Base-by-base conservation (phyloP, 2,797 vertebrate species). In the Halcyon badia region DNA sequence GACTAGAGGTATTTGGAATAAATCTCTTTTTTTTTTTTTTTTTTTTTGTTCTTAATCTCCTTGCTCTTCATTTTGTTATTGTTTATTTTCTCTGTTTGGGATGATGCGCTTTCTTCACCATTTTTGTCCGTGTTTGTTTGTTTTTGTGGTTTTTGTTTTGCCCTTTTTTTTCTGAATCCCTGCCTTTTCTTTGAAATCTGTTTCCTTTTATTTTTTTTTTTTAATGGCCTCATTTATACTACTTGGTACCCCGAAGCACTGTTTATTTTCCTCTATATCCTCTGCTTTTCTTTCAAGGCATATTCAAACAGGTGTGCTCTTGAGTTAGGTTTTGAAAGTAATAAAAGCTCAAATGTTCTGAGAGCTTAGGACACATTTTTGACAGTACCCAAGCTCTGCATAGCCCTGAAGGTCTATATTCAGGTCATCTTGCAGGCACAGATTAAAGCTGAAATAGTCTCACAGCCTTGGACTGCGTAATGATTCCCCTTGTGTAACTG, bases 361-460 rank as follows among this genome's bases (percentile, higher is more conserved):
- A 71, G 88, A 75, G 70, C 5, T 69, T 49, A 65, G 20, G 61
- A 77, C 52, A 54, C 33, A 64, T 39, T 87, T 81, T n/a, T 90
- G 51, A 19, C 14, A 41, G 39, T 52, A 30, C 33, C 56, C 22
- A 68, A 56, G 72, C 42, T 90, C 22, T 35, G n/a, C 1, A 0
- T 28, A 84, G 88, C 56, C 30, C 48, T 5, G 2, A 68, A 58
- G 57, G 28, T 52, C 54, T 82, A 51, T 79, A 64, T 72, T 93
- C 42, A 60, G 31, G 39, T 82, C 54, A 14, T 73, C 49, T 62
- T 60, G 28, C 68, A 91, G 93, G 25, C 76, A 79, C 46, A 72
- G 66, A 84, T 93, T 70, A 89, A 86, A 75, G 51, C 89, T 89
- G 71, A 91, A 89, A 66, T 70, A 83, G 66, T 44, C 28, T 62